These are phyloP conservation scores for Varanus komodoensis DNA, from an alignment of 2,113 vertebrate genomes.

Conservation along the genomic window DNA sequence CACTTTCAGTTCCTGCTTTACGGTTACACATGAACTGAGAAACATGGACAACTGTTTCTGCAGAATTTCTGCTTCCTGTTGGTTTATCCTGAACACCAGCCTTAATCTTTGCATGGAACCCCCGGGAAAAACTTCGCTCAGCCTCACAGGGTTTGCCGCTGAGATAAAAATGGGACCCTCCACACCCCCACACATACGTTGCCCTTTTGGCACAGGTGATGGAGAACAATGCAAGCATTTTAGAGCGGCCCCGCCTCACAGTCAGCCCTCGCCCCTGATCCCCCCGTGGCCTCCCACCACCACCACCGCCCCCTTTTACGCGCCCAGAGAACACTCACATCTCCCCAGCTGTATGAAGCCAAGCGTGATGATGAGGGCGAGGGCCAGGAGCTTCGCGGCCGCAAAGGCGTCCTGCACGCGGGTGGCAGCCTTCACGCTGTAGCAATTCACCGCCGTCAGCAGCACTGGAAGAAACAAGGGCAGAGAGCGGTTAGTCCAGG, in stretches of 20 bases:
- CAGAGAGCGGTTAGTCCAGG: accelerated
- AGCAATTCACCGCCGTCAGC: conserved; percentile 94
- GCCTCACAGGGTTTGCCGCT: background rate
- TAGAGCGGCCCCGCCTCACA: background rate
- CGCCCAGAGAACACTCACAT: conserved; percentile 76
- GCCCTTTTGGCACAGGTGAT: background rate
- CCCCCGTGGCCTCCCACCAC: background rate
- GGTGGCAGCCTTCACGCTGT: conserved; percentile 95
- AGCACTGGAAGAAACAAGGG: conserved; percentile 78
- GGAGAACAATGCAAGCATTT: background rate
- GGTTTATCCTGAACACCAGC: no score
- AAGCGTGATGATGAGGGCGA: conserved; percentile 91
- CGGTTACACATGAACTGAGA: no score
- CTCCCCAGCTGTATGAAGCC: conserved; percentile 92
- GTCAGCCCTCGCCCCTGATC: background rate
- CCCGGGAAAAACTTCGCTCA: background rate
- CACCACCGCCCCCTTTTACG: no score
- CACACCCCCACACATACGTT: background rate
- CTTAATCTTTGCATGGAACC: background rate
- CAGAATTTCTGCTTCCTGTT: no score
- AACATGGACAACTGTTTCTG: no score
- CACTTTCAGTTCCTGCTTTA: no score
- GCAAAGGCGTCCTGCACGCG: conserved; percentile 95
- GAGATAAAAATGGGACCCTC: background rate
- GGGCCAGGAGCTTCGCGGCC: conserved; percentile 90